These are phyloP conservation scores for Leptinotarsa peninsularis DNA, from an alignment of 2,888 invertebrate species.

Conservation along the genomic window DNA sequence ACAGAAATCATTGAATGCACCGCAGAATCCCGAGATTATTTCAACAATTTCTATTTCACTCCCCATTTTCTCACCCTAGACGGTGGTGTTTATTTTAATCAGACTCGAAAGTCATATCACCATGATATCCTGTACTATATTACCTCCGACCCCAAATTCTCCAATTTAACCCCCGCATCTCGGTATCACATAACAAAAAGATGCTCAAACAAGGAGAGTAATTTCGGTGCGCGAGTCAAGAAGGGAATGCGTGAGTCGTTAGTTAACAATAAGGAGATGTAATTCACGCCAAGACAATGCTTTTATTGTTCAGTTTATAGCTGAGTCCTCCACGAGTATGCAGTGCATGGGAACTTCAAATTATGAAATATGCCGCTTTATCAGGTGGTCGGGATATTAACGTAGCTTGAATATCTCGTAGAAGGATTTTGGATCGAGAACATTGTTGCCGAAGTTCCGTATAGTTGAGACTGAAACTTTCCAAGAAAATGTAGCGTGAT, in stretches of 20 bases:
- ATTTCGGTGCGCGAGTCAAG: slow-evolving; percentile 41
- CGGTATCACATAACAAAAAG: slow-evolving; percentile 17
- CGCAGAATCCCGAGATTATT: background rate
- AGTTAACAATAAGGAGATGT: slow-evolving; percentile 55
- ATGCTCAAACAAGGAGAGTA: slow-evolving; percentile 10
- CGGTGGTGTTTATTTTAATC: slow-evolving; percentile 3
- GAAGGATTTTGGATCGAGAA: background rate
- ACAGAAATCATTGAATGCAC: background rate
- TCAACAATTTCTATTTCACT: background rate
- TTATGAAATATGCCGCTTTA: slow-evolving; percentile 26
- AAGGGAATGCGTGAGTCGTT: slow-evolving; percentile 52
- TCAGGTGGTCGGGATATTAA: slow-evolving; percentile 22
- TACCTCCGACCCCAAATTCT: slow-evolving; percentile 4
- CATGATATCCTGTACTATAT: slow-evolving; percentile 5
- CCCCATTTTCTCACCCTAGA: background rate
- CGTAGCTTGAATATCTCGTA: slow-evolving; percentile 5
- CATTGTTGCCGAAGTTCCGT: background rate
- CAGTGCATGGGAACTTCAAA: slow-evolving; percentile 28
- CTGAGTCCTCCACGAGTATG: slow-evolving; percentile 16
- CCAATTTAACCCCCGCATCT: slow-evolving; percentile 6
- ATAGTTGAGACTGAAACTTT: background rate
- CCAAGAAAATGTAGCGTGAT: background rate
- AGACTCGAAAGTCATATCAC: slow-evolving; percentile 1
- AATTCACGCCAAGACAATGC: slow-evolving; percentile 54
- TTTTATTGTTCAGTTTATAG: slow-evolving; percentile 27